Evolutionary conservation across 2,797 vertebrate genomes (phyloP).

Genomic region (Tarsius wallacei): DNA sequence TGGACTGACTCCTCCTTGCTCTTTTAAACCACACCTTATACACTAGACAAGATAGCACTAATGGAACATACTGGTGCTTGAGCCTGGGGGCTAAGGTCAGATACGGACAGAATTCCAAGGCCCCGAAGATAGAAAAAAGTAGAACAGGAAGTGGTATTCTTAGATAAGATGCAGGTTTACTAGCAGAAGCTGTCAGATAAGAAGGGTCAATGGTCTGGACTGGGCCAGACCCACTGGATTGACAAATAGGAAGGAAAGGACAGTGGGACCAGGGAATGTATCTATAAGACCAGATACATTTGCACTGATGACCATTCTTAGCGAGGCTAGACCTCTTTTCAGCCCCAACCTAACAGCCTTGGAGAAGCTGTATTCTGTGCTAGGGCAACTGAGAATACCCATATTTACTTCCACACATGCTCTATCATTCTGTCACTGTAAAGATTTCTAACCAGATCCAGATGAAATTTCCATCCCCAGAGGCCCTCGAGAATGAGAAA

Average conservation of each 20-base stretch:
- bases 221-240: not conserved
- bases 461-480: not conserved
- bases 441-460: not conserved
- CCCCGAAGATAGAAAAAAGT: not conserved
- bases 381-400: not conserved
- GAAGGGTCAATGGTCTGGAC: not conserved
- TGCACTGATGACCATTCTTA: not conserved
- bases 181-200: not conserved
- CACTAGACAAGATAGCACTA: not conserved
- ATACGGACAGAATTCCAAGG: not conserved
- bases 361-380: not conserved
- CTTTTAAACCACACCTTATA: not conserved
- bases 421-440: not conserved
- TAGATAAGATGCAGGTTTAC: not conserved
- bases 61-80: not conserved
- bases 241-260: not conserved
- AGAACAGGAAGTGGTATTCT: not conserved
- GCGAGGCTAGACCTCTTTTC: not conserved
- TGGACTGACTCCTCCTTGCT: not conserved
- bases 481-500: conserved; percentile 59
- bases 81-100: not conserved
- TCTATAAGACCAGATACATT: not conserved
- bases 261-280: not conserved
- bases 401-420: not conserved
- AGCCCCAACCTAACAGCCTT: not conserved